Conservation (phyloP, 1,140 invertebrate species). For the Eulimnadia texana region DNA sequence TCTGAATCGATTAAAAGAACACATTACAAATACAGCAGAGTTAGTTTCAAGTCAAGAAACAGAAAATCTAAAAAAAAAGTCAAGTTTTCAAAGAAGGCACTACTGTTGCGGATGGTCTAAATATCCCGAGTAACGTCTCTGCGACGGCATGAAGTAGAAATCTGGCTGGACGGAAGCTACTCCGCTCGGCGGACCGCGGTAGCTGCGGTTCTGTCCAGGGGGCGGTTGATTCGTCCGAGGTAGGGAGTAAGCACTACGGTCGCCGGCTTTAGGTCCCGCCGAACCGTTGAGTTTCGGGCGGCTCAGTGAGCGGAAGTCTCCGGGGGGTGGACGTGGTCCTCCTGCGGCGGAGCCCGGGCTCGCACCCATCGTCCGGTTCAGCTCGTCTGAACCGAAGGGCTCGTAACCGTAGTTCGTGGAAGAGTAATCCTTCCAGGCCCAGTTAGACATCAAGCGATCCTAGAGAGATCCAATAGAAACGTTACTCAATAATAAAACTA, state of each 20-base stretch:
- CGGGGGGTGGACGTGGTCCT: slow-evolving; percentile 36
- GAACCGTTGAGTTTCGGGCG: slow-evolving; percentile 6
- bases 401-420: slow-evolving; percentile 77
- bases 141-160: slow-evolving; percentile 90
- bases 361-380: slow-evolving; percentile 15
- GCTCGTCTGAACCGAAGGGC: slow-evolving; percentile 58
- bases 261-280: slow-evolving; percentile 18
- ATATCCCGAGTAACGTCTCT: slow-evolving; percentile 68
- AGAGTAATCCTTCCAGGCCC: slow-evolving; percentile 64
- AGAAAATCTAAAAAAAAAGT: too few species aligned
- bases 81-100: too few species aligned
- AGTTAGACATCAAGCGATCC: slow-evolving; percentile 10
- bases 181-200: slow-evolving; percentile 11
- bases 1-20: too few species aligned
- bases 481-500: neutral
- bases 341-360: neutral
- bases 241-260: slow-evolving; percentile 37
- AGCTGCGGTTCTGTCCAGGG: slow-evolving; percentile 21
- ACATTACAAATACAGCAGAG: too few species aligned
- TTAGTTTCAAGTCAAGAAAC: too few species aligned
- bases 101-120: slow-evolving; percentile 1
- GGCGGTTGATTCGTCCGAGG: slow-evolving; percentile 29
- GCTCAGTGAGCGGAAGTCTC: slow-evolving; percentile 27
- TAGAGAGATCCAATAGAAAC: neutral
- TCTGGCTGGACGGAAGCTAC: slow-evolving; percentile 43